Evolutionary conservation across 2,888 invertebrate species (phyloP).

Genomic region (Frankliniella fusca): DNA sequence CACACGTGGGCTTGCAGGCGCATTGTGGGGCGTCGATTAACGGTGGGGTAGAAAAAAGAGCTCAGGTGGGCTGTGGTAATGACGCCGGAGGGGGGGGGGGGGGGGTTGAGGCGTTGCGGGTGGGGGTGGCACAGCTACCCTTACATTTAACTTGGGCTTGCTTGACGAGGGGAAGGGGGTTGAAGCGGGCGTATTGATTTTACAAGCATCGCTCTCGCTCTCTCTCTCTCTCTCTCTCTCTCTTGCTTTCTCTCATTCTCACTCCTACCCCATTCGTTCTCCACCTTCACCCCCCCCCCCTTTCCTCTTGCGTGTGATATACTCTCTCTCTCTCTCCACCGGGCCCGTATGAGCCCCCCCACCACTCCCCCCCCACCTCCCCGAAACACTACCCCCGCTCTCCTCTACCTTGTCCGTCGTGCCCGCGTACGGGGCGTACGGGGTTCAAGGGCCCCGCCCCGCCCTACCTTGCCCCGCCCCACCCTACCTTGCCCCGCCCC

Average conservation of each 20-base stretch:
- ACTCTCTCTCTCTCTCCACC: background rate
- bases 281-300: background rate
- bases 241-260: background rate
- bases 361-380: background rate
- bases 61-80: background rate
- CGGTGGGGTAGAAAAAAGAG: background rate
- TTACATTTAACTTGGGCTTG: slow-evolving; percentile 20
- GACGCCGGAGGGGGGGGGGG: background rate
- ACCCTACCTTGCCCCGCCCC: too few species aligned
- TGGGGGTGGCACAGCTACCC: background rate
- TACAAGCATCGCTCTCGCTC: background rate
- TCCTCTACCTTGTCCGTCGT: too few species aligned
- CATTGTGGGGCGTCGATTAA: background rate
- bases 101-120: background rate
- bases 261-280: background rate
- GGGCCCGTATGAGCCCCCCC: too few species aligned
- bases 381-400: background rate
- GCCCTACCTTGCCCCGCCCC: too few species aligned
- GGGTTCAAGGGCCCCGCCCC: slow-evolving; percentile 10
- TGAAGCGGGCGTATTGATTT: background rate
- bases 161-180: background rate
- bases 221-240: slow-evolving; percentile 3
- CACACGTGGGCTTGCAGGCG: background rate
- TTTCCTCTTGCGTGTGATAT: background rate
- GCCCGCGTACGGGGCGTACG: background rate